A percentile compares a stretch with the other conserved stretches of the same genome.
Conservation (phyloP, 2,113 vertebrate species). For the Entomyzon cyanotis region DNA sequence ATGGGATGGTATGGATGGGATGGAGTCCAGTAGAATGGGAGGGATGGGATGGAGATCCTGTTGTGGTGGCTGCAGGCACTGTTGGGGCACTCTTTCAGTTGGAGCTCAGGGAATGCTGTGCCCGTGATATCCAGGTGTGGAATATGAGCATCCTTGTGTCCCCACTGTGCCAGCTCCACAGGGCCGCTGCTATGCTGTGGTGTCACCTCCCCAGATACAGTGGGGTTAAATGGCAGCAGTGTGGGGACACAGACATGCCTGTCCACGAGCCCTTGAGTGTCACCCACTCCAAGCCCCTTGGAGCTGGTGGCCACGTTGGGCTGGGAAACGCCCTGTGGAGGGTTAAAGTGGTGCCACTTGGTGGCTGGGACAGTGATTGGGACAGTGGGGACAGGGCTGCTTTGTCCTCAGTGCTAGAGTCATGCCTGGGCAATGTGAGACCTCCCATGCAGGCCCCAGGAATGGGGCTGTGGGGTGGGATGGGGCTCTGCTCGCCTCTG, state of each 20-base stretch:
- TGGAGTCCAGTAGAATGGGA: accelerated
- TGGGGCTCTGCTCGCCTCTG: background rate
- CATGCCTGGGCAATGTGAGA: background rate
- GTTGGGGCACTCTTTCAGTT: background rate
- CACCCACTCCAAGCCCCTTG: background rate
- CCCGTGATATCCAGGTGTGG: accelerated
- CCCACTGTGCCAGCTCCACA: accelerated
- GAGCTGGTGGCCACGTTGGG: accelerated
- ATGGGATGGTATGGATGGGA: background rate
- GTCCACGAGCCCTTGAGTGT: background rate
- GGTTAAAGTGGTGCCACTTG: background rate
- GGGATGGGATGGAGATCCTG: background rate
- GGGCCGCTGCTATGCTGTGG: accelerated
- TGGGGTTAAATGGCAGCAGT: background rate
- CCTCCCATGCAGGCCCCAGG: background rate
- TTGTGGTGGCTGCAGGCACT: accelerated
- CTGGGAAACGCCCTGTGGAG: accelerated
- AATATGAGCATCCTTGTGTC: accelerated
- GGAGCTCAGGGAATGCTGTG: accelerated
- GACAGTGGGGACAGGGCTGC: background rate
- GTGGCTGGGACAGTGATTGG: background rate
- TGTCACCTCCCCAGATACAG: background rate
- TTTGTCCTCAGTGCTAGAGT: background rate
- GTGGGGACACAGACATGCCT: background rate
- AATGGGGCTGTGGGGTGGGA: background rate